Conservation (phyloP, 2,888 invertebrate species). For the Boloria selene region DNA sequence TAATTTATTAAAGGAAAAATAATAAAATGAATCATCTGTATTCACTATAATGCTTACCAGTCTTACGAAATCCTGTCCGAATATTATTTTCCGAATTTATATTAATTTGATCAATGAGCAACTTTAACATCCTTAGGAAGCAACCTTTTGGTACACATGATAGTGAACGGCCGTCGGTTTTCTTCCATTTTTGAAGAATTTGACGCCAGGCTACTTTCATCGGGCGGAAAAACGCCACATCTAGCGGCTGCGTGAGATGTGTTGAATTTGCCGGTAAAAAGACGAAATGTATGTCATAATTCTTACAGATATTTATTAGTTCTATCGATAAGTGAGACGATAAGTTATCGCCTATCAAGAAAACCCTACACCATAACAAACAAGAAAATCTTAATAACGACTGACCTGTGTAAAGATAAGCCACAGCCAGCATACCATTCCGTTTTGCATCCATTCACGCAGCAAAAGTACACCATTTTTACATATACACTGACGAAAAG, state of each 20-base stretch:
- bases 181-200: conserved; percentile 20
- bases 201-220: conserved; percentile 19
- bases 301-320: conserved; percentile 48
- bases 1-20: no score
- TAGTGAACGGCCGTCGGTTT: neutral
- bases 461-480: conserved; percentile 12
- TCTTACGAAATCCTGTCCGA: no score
- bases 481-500: conserved; percentile 12
- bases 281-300: conserved; percentile 51
- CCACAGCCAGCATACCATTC: neutral
- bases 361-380: no score
- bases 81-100: no score
- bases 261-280: conserved; percentile 47
- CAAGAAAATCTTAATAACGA: no score
- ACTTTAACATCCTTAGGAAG: conserved; percentile 9
- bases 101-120: neutral
- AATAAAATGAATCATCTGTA: no score
- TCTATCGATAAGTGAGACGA: conserved; percentile 47
- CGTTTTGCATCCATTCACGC: conserved; percentile 9
- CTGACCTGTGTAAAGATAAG: no score
- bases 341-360: conserved; percentile 50
- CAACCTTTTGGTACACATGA: conserved; percentile 10
- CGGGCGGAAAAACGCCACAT: conserved; percentile 9
- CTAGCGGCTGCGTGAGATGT: conserved; percentile 42
- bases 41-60: no score